Evolutionary conservation across 1,140 invertebrate species (phyloP).

Genomic region (Drosophila yakuba): DNA sequence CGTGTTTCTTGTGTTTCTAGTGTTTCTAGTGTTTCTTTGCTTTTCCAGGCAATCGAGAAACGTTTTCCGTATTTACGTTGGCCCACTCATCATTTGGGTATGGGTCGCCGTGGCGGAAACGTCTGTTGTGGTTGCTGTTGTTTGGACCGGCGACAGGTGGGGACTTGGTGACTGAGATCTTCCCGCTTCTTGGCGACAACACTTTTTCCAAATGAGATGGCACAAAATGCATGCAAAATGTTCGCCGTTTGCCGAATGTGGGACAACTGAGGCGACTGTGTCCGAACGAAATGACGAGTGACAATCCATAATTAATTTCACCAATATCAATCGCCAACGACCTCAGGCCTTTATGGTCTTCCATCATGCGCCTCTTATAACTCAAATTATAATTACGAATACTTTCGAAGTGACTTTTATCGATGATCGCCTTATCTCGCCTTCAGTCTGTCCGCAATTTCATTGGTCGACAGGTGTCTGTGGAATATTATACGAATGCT

Average conservation of each 20-base stretch:
- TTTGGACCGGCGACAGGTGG: constrained; percentile 14
- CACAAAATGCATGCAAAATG: constrained; percentile 37
- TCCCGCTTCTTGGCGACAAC: constrained; percentile 32
- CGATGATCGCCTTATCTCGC: constrained; percentile 26
- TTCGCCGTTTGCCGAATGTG: constrained; percentile 5
- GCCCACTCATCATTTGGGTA: constrained; percentile 19
- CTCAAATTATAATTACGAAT: constrained; percentile 14
- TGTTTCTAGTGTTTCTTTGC: neutral
- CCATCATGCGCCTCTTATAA: neutral
- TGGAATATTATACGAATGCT: constrained; percentile 14
- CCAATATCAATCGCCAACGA: constrained; percentile 7
- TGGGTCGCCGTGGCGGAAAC: constrained; percentile 7
- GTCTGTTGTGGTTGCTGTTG: constrained; percentile 17
- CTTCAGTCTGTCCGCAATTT: neutral
- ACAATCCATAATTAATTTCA: constrained; percentile 16
- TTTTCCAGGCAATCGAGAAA: constrained; percentile 22
- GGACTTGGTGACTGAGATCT: constrained; percentile 5
- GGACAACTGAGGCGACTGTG: constrained; percentile 2
- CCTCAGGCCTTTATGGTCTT: neutral
- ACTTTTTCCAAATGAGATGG: constrained; percentile 60
- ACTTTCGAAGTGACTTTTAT: constrained; percentile 33
- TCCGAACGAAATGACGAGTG: neutral
- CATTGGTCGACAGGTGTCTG: constrained; percentile 20
- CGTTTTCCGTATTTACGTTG: constrained; percentile 41
- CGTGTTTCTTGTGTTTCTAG: neutral